Conservation (phyloP, 2,888 invertebrate species). For the Phorcus lineatus region DNA sequence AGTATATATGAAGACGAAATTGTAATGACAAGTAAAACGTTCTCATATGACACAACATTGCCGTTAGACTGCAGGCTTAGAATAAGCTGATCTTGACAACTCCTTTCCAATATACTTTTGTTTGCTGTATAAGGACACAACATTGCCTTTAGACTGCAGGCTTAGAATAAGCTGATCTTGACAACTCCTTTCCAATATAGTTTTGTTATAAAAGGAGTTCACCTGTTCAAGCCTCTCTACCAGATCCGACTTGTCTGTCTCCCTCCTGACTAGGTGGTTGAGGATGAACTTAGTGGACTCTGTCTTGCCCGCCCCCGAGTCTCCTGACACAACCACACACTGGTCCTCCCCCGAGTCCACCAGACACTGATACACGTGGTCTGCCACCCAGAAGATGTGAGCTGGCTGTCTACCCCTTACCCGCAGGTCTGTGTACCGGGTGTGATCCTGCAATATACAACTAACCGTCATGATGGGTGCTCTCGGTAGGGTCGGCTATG, state of each 20-base stretch:
- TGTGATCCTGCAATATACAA: slow-evolving; percentile 44
- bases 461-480: neutral
- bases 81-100: no score
- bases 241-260: slow-evolving; percentile 41
- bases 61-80: no score
- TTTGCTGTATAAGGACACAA: no score
- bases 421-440: slow-evolving; percentile 40
- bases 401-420: slow-evolving; percentile 43
- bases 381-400: slow-evolving; percentile 64
- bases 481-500: neutral
- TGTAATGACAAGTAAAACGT: no score
- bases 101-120: no score
- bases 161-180: no score
- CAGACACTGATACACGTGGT: slow-evolving; percentile 50
- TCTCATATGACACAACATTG: no score
- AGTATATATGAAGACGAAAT: no score
- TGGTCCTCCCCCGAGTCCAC: slow-evolving; percentile 40
- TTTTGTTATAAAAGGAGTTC: no score
- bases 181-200: no score
- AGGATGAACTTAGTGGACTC: slow-evolving; percentile 63
- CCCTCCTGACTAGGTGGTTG: slow-evolving; percentile 57
- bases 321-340: slow-evolving; percentile 64
- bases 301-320: slow-evolving; percentile 67
- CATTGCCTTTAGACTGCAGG: no score
- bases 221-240: slow-evolving; percentile 59